Evolutionary conservation across 2,113 vertebrate genomes (phyloP).

Genomic region (Silurus asotus): DNA sequence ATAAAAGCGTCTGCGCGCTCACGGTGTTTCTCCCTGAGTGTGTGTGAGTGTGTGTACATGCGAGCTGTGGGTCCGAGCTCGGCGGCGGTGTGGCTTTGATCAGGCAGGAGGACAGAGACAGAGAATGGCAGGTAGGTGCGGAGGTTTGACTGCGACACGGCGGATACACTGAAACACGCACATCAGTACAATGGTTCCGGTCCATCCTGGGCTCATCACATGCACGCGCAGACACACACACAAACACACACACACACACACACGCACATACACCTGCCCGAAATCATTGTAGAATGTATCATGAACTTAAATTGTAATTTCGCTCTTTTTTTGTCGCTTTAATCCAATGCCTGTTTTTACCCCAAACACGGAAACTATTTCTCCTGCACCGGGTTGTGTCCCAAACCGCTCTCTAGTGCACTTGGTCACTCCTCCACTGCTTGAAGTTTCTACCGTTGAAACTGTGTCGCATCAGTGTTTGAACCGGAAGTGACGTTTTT

Average conservation of each 20-base stretch:
- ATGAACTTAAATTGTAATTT: too few relatives aligned
- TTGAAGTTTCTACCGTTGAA: background rate
- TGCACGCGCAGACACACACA: background rate
- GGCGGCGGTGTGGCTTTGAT: background rate
- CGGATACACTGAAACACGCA: background rate
- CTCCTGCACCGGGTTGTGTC: background rate
- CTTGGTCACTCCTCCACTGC: background rate
- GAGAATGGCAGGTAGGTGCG: slow-evolving; percentile 26
- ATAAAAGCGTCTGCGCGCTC: background rate
- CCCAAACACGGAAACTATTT: background rate
- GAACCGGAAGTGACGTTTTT: background rate
- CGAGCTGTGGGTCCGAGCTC: slow-evolving; percentile 1
- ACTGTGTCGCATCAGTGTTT: accelerated
- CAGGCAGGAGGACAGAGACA: background rate
- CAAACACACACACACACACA: too few relatives aligned
- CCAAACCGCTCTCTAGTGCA: background rate
- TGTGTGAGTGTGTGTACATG: background rate
- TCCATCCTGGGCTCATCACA: too few relatives aligned
- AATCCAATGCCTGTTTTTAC: background rate
- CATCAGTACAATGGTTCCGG: too few relatives aligned
- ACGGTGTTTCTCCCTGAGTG: background rate
- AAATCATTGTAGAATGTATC: background rate
- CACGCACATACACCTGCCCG: background rate
- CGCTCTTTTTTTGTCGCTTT: accelerated
- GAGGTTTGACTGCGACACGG: background rate